Percentiles rank a stretch among this genome's conserved stretches.
phyloP scores from a whole-genome alignment of 2,113 vertebrate species.

The Upupa epops region DNA sequence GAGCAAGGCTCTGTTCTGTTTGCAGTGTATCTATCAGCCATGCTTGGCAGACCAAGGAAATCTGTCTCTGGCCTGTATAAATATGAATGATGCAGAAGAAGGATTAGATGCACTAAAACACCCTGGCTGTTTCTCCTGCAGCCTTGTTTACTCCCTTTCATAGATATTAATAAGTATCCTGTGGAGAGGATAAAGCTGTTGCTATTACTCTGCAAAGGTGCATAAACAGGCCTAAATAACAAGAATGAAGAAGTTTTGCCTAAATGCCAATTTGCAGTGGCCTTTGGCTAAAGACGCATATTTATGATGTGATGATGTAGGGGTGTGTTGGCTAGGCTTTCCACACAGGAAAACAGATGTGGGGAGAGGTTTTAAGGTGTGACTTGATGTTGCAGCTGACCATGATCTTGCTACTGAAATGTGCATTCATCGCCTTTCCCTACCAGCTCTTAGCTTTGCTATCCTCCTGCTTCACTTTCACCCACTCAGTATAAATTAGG shows the following conservation, averaged over 20 bases:
- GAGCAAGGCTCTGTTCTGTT: neutral
- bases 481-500: neutral
- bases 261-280: neutral
- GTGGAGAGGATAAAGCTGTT: neutral
- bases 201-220: neutral
- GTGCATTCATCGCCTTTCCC: neutral
- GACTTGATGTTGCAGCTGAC: neutral
- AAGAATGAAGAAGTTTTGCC: neutral
- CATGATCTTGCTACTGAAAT: neutral
- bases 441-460: neutral
- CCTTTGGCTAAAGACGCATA: neutral
- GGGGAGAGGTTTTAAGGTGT: neutral
- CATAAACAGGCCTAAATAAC: neutral
- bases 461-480: neutral
- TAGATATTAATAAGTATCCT: neutral
- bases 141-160: slow-evolving; percentile 1
- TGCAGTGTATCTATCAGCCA: neutral
- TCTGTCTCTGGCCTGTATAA: neutral
- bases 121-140: neutral
- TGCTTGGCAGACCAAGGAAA: slow-evolving; percentile 30
- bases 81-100: slow-evolving; percentile 20
- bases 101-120: neutral
- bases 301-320: neutral
- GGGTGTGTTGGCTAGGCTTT: neutral
- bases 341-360: neutral